Percentiles rank a stretch among this genome's conserved stretches.
Evolutionary conservation across 2,797 vertebrate species (phyloP).

Genomic region (Staurois parvus): DNA sequence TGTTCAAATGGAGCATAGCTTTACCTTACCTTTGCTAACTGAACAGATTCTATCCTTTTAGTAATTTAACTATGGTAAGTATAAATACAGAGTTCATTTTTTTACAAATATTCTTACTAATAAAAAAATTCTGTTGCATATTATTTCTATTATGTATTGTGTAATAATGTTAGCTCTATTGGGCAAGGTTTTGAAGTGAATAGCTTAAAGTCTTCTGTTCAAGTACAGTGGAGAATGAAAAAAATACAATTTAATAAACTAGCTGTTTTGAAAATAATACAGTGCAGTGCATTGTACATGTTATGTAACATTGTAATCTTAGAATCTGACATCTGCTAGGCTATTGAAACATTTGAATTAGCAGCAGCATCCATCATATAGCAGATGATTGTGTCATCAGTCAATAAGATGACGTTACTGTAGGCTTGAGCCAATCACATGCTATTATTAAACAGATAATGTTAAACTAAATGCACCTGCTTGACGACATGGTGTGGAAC

Average conservation of each 20-base stretch:
- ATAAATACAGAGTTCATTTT: too few relatives aligned
- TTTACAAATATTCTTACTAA: too few relatives aligned
- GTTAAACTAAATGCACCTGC: constrained; percentile 78
- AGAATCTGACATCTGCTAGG: constrained; percentile 1
- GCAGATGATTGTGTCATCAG: constrained; percentile 29
- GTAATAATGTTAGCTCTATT: too few relatives aligned
- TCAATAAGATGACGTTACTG: constrained; percentile 19
- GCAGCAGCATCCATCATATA: background rate
- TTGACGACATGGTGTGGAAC: constrained; percentile 74
- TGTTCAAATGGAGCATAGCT: too few relatives aligned
- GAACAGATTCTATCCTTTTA: too few relatives aligned
- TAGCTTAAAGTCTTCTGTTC: background rate
- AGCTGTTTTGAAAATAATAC: background rate
- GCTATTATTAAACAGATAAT: constrained; percentile 62
- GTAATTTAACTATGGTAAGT: too few relatives aligned
- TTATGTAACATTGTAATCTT: background rate
- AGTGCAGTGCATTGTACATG: background rate
- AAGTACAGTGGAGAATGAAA: background rate
- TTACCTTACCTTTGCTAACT: too few relatives aligned
- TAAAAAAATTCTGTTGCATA: too few relatives aligned
- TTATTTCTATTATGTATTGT: too few relatives aligned
- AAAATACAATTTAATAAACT: background rate
- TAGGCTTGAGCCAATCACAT: constrained; percentile 24
- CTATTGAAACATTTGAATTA: background rate
- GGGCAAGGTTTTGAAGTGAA: too few relatives aligned